These are phyloP conservation scores for Gandaritis pyraliata DNA, from an alignment of 2,888 invertebrate species.

Conservation along the genomic window DNA sequence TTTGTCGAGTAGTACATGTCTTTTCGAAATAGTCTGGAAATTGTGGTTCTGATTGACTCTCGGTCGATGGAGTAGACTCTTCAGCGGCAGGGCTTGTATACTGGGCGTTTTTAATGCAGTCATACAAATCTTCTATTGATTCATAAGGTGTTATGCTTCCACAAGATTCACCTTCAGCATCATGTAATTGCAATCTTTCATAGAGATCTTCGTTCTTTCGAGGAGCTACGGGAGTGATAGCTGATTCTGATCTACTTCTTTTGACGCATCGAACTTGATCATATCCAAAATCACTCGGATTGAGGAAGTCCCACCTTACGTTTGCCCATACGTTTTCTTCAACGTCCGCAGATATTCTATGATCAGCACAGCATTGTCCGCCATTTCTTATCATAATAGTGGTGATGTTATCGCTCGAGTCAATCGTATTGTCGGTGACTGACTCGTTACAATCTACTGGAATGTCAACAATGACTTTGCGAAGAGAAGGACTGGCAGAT, in stretches of 20 bases:
- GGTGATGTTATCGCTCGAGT: constrained; percentile 70
- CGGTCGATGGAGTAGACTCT: constrained; percentile 75
- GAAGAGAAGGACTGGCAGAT: constrained; percentile 62
- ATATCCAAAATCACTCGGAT: constrained; percentile 77
- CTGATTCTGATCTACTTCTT: constrained; percentile 77
- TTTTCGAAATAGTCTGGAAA: constrained; percentile 77
- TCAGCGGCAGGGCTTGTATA: constrained; percentile 70
- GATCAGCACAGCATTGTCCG: constrained; percentile 76
- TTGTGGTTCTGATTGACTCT: constrained; percentile 72
- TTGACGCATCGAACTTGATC: constrained; percentile 76
- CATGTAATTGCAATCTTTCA: constrained; percentile 68
- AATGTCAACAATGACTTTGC: constrained; percentile 74
- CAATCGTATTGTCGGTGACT: constrained; percentile 65
- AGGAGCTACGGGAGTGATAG: constrained; percentile 68
- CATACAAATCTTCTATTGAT: constrained; percentile 80
- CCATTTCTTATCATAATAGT: constrained; percentile 71
- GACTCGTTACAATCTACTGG: constrained; percentile 72
- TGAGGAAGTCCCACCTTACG: constrained; percentile 78
- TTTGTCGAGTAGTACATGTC: constrained; percentile 71
- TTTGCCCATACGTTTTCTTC: constrained; percentile 80
- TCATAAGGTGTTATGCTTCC: constrained; percentile 80
- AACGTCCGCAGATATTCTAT: constrained; percentile 77
- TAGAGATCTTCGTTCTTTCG: constrained; percentile 76
- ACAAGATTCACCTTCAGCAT: constrained; percentile 72
- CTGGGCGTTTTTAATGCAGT: constrained; percentile 78